Evolutionary conservation across 2,113 vertebrate species (phyloP).

Genomic region (Pangasianodon hypophthalmus): DNA sequence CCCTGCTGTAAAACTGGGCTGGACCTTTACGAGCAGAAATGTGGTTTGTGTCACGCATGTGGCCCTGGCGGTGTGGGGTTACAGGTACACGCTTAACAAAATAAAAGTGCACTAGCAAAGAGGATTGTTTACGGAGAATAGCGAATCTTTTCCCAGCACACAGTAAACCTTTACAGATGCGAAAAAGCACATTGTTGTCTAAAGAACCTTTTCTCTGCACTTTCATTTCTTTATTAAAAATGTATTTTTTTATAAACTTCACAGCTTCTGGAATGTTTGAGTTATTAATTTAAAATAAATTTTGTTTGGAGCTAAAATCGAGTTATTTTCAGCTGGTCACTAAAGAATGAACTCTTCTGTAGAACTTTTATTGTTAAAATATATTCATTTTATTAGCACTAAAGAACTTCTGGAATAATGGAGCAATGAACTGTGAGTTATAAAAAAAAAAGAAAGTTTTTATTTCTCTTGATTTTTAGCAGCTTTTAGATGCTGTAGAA

Average conservation of each 20-base stretch:
- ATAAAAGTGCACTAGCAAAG: background rate
- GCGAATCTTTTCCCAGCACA: background rate
- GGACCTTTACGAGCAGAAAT: background rate
- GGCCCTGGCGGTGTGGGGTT: background rate
- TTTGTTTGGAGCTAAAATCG: background rate
- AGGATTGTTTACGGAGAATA: background rate
- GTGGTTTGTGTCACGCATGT: background rate
- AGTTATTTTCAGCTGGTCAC: background rate
- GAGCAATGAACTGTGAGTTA: background rate
- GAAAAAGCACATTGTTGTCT: background rate
- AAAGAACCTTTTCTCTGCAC: background rate
- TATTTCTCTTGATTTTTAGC: background rate
- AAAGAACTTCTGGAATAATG: background rate
- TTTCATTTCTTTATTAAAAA: background rate
- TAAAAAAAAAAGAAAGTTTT: background rate
- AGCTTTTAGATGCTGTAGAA: background rate
- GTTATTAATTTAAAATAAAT: background rate
- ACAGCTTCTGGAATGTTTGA: background rate
- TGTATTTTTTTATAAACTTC: background rate
- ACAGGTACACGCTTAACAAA: background rate
- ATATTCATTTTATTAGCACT: background rate
- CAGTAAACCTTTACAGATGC: background rate
- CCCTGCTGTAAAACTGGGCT: slow-evolving; percentile 12
- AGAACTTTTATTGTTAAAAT: background rate
- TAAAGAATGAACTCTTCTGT: background rate